phyloP scores from a whole-genome alignment of 2,113 vertebrate genomes.

The Lipophrys pholis region DNA sequence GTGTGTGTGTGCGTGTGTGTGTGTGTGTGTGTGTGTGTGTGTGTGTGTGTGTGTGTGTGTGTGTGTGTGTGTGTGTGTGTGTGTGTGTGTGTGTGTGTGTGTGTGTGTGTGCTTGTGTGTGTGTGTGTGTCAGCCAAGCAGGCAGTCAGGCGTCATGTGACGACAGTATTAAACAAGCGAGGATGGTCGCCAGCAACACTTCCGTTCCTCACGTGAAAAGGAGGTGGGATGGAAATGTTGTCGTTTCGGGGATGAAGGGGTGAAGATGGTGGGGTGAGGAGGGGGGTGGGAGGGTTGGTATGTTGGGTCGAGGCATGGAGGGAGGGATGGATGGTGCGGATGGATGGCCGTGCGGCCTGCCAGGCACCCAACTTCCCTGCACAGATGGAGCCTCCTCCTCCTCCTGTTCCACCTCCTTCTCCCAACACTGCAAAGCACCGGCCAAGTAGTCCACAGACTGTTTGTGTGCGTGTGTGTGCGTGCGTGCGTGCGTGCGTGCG shows the following conservation, averaged over 20 bases:
- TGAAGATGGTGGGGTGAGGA: neutral
- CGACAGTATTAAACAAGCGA: conserved; percentile 69
- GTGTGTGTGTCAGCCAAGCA: conserved; percentile 50
- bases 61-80: conserved; percentile 8
- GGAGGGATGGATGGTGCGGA: conserved; percentile 34
- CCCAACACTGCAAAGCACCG: conserved; percentile 73
- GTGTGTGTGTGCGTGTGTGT: conserved; percentile 15
- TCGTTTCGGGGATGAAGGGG: neutral
- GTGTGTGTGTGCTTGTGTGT: neutral
- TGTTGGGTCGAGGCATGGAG: conserved; percentile 23
- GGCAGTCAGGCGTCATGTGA: conserved; percentile 63
- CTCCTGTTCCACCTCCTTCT: conserved; percentile 67
- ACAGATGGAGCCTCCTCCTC: conserved; percentile 84
- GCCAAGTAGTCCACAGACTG: conserved; percentile 62
- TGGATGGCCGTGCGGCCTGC: conserved; percentile 74
- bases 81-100: neutral
- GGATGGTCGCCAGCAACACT: conserved; percentile 55
- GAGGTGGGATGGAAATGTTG: conserved; percentile 48
- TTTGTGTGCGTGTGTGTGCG: conserved; percentile 14
- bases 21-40: conserved; percentile 7
- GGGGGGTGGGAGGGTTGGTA: neutral
- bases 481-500: conserved; percentile 13
- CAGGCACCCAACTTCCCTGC: conserved; percentile 79
- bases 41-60: conserved; percentile 17
- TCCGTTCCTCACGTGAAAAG: conserved; percentile 69